Conservation (phyloP, 2,797 vertebrate genomes). For the Echiichthys vipera region DNA sequence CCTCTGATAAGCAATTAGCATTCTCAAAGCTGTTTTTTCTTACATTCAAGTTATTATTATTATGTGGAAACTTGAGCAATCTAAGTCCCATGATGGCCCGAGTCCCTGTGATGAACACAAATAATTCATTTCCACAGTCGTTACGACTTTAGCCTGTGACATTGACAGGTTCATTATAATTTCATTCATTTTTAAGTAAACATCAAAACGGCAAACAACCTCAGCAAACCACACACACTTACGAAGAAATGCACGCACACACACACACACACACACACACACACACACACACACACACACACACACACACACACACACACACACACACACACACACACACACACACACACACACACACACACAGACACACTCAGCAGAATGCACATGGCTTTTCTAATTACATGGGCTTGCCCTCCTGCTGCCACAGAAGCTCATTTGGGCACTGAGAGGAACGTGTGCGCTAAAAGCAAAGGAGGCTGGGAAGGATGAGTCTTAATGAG, state of each 20-base stretch:
- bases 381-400: slow-evolving; percentile 72
- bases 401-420: slow-evolving; percentile 57
- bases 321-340: neutral
- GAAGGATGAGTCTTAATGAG: slow-evolving; percentile 76
- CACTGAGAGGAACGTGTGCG: slow-evolving; percentile 34
- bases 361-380: slow-evolving; percentile 35
- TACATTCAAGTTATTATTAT: slow-evolving; percentile 18
- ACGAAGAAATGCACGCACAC: slow-evolving; percentile 7
- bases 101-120: slow-evolving; percentile 29
- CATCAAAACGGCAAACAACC: slow-evolving; percentile 30
- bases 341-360: neutral
- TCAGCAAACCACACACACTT: neutral
- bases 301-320: slow-evolving; percentile 15
- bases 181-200: slow-evolving; percentile 55
- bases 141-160: slow-evolving; percentile 22
- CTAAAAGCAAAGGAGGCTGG: slow-evolving; percentile 65
- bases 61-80: slow-evolving; percentile 29
- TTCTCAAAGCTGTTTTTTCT: slow-evolving; percentile 33
- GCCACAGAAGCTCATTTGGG: slow-evolving; percentile 65
- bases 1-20: slow-evolving; percentile 56
- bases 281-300: slow-evolving; percentile 13
- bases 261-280: slow-evolving; percentile 7
- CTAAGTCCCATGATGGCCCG: neutral
- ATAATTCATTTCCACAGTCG: slow-evolving; percentile 34
- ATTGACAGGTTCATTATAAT: slow-evolving; percentile 46